A percentile compares a stretch with the other conserved stretches of the same genome.
These are phyloP conservation scores for Lucinisca nassula DNA, from an alignment of 2,888 invertebrate species.

Conservation along the genomic window DNA sequence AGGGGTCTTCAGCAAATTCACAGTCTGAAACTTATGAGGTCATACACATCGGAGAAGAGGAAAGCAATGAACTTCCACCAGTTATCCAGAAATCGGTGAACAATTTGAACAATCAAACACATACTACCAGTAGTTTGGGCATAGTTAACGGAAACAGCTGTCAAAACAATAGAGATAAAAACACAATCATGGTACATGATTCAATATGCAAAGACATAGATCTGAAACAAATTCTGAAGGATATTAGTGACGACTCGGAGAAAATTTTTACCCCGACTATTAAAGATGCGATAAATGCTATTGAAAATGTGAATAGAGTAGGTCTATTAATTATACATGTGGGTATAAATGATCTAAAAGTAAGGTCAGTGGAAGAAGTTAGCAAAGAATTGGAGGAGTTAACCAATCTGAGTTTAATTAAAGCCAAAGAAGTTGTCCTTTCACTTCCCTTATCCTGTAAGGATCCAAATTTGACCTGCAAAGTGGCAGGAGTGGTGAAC, in stretches of 20 bases:
- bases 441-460: neutral
- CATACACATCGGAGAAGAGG: no score
- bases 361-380: neutral
- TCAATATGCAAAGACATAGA: neutral
- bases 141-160: neutral
- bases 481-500: neutral
- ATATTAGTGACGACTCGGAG: neutral
- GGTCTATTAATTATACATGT: neutral
- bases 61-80: no score
- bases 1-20: neutral
- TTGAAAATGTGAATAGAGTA: neutral
- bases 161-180: neutral
- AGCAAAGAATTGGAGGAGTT: neutral
- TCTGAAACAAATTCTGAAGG: neutral
- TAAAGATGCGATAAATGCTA: neutral
- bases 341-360: neutral
- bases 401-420: neutral
- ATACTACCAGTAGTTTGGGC: neutral
- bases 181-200: neutral
- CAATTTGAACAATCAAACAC: neutral
- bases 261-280: neutral
- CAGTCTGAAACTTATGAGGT: no score
- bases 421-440: neutral
- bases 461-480: neutral
- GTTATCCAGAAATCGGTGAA: neutral